A percentile compares a stretch with the other conserved stretches of the same genome.
phyloP scores from a whole-genome alignment of 2,797 vertebrate species.

The Hephaestus fuliginosus region DNA sequence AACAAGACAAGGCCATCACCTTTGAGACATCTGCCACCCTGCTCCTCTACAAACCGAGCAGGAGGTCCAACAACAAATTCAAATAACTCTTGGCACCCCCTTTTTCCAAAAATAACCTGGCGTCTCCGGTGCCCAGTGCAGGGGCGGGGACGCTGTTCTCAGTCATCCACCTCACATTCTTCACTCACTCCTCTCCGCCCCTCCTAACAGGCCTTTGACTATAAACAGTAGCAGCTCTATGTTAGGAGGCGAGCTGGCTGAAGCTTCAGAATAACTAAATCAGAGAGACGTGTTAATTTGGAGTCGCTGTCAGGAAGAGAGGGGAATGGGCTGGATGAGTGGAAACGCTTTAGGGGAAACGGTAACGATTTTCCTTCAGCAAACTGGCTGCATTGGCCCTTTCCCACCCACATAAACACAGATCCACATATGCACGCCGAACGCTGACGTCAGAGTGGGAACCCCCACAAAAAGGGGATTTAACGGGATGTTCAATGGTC shows the following conservation, averaged over 20 bases:
- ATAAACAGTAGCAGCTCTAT: conserved; percentile 82
- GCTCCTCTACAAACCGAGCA: conserved; percentile 20
- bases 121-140: conserved; percentile 54
- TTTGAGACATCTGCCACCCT: conserved; percentile 60
- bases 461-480: conserved; percentile 37
- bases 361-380: conserved; percentile 75
- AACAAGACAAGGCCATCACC: conserved; percentile 66
- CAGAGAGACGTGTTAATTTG: conserved; percentile 78
- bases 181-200: conserved; percentile 57
- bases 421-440: conserved; percentile 38
- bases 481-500: conserved; percentile 16
- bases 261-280: conserved; percentile 73
- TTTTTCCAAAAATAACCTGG: conserved; percentile 77
- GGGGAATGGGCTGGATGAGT: conserved; percentile 55
- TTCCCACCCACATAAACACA: conserved; percentile 42
- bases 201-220: conserved; percentile 57
- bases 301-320: conserved; percentile 73
- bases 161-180: conserved; percentile 71
- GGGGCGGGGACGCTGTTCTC: conserved; percentile 57
- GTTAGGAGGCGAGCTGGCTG: conserved; percentile 66
- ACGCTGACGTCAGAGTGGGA: conserved; percentile 46
- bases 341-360: conserved; percentile 66
- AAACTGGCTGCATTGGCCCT: conserved; percentile 60
- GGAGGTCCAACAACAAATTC: conserved; percentile 53
- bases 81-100: conserved; percentile 70